Conservation (phyloP, 2,797 vertebrate genomes). For the Sebastes paucispinis region DNA sequence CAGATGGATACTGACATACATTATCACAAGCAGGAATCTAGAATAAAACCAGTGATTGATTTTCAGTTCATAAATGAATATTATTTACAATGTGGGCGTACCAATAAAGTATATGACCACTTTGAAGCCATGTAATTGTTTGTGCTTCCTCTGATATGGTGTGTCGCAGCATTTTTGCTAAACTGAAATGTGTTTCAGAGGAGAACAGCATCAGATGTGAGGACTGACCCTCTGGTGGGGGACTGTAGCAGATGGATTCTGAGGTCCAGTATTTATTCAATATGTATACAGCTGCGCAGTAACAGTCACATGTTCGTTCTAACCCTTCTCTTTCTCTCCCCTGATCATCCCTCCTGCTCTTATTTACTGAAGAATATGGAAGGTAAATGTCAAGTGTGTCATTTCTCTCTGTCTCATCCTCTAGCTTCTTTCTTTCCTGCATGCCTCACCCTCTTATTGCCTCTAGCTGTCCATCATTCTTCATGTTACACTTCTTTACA, state of each 20-base stretch:
- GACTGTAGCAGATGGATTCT: not conserved
- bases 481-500: not conserved
- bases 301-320: slow-evolving; percentile 44
- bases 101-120: not conserved
- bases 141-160: too few relatives aligned
- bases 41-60: not conserved
- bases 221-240: not conserved
- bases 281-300: slow-evolving; percentile 46
- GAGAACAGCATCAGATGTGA: not conserved
- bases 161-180: not conserved
- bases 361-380: slow-evolving; percentile 75
- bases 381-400: slow-evolving; percentile 72
- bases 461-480: not conserved
- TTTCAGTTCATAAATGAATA: not conserved
- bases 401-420: slow-evolving; percentile 12
- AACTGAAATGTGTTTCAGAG: not conserved
- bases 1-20: not conserved
- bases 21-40: not conserved
- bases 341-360: slow-evolving; percentile 30
- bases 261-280: slow-evolving; percentile 19
- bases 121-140: not conserved
- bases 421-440: not conserved
- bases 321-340: slow-evolving; percentile 14
- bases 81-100: not conserved
- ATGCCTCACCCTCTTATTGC: not conserved